A percentile compares a stretch with the other conserved stretches of the same genome.
phyloP scores from a whole-genome alignment of 2,113 vertebrate genomes.

The Laticauda laticaudata region DNA sequence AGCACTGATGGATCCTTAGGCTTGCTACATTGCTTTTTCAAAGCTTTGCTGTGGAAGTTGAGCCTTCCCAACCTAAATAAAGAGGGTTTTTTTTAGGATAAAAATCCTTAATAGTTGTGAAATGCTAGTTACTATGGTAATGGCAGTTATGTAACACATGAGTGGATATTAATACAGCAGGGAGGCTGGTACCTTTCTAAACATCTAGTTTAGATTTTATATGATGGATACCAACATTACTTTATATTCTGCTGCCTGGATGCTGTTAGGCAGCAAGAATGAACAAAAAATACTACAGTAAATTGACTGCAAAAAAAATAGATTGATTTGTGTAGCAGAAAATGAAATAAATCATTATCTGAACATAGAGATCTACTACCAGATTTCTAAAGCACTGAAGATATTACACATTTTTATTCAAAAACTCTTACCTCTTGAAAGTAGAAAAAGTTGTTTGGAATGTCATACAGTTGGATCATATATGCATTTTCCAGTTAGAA shows the following conservation, averaged over 20 bases:
- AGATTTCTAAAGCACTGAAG: conserved; percentile 9
- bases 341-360: conserved; percentile 3
- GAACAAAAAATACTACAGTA: not conserved
- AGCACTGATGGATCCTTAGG: not conserved
- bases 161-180: conserved; percentile 14
- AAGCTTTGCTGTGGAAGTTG: not conserved
- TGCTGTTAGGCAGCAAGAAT: conserved; percentile 6
- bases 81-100: conserved; percentile 19
- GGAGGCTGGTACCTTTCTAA: conserved; percentile 10
- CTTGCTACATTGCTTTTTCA: not conserved
- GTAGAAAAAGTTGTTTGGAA: not conserved
- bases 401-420: not conserved
- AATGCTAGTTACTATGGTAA: conserved; percentile 36
- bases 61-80: conserved; percentile 11
- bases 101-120: conserved; percentile 23
- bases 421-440: not conserved
- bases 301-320: not conserved
- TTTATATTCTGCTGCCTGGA: not conserved
- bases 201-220: not conserved
- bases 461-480: not conserved
- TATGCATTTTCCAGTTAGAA: not conserved
- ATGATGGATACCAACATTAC: conserved; percentile 7
- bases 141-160: conserved; percentile 24
- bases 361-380: not conserved
- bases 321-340: not conserved